phyloP scores from a whole-genome alignment of 2,113 vertebrate genomes.

The Dipodomys spectabilis region DNA sequence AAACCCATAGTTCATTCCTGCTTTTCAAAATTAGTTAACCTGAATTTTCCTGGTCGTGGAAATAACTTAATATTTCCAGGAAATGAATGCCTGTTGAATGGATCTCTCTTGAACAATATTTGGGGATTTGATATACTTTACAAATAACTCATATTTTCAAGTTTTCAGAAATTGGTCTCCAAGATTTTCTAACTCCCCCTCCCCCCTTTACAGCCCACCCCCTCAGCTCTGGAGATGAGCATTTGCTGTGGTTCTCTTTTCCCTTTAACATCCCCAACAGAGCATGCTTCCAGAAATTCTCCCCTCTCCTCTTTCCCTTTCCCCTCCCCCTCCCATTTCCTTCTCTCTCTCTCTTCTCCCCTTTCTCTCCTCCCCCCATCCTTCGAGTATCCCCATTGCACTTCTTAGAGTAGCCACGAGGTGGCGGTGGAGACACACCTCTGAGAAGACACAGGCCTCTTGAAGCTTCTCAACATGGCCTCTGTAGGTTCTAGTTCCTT shows the following conservation, averaged over 20 bases:
- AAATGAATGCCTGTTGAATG: neutral
- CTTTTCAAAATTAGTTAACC: neutral
- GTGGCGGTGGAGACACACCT: constrained; percentile 51
- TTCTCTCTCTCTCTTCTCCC: too few relatives aligned
- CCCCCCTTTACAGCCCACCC: neutral
- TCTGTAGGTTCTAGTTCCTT: neutral
- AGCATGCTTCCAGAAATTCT: neutral
- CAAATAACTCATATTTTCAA: neutral
- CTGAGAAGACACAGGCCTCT: neutral
- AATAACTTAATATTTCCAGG: neutral
- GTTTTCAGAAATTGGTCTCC: neutral
- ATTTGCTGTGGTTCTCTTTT: neutral
- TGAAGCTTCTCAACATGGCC: rapidly evolving
- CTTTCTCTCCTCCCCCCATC: too few relatives aligned
- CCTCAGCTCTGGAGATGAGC: neutral
- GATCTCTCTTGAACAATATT: neutral
- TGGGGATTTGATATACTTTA: neutral
- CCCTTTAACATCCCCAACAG: neutral
- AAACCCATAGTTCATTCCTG: neutral
- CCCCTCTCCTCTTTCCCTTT: too few relatives aligned
- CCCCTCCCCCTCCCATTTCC: too few relatives aligned
- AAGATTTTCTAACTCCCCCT: neutral
- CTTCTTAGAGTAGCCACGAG: constrained; percentile 34
- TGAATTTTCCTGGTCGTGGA: neutral
- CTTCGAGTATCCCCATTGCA: neutral